Evolutionary conservation across 2,113 vertebrate species (phyloP).

Genomic region (Neogobius melanostomus): DNA sequence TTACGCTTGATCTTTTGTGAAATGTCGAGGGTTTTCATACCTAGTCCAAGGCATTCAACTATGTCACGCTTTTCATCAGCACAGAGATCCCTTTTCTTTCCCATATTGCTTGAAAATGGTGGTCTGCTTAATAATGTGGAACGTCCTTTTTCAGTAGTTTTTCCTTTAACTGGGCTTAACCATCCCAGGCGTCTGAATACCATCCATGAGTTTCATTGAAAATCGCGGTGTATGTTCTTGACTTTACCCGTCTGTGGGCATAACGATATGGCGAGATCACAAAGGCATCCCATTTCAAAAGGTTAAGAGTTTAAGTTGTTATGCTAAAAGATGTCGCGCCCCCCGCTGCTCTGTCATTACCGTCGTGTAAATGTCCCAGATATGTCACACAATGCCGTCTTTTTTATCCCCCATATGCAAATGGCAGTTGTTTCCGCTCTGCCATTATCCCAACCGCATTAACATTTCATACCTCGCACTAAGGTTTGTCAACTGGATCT

Average conservation of each 20-base stretch:
- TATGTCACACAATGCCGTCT: conserved; percentile 32
- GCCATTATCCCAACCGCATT: conserved; percentile 47
- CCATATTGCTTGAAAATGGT: too few relatives aligned
- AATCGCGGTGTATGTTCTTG: not conserved
- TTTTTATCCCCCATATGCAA: conserved; percentile 6
- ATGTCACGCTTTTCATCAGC: too few relatives aligned
- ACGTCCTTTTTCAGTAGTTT: too few relatives aligned
- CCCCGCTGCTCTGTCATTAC: conserved; percentile 2
- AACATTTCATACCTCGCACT: conserved; percentile 58
- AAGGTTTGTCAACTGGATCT: conserved; percentile 59
- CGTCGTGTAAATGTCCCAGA: conserved; percentile 61
- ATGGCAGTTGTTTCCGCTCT: conserved; percentile 7
- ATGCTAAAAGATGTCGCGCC: not conserved
- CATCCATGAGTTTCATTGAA: too few relatives aligned
- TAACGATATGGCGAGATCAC: not conserved
- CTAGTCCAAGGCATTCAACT: too few relatives aligned
- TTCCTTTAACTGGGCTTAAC: too few relatives aligned
- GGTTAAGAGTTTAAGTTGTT: not conserved
- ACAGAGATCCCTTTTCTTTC: too few relatives aligned
- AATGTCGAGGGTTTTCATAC: too few relatives aligned
- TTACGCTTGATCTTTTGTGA: too few relatives aligned
- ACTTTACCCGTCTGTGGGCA: not conserved
- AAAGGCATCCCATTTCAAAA: not conserved
- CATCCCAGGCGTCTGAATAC: too few relatives aligned
- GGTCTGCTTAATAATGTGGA: too few relatives aligned